Base-by-base conservation (phyloP, 2,888 invertebrate genomes). In the Sacculina carcini region DNA sequence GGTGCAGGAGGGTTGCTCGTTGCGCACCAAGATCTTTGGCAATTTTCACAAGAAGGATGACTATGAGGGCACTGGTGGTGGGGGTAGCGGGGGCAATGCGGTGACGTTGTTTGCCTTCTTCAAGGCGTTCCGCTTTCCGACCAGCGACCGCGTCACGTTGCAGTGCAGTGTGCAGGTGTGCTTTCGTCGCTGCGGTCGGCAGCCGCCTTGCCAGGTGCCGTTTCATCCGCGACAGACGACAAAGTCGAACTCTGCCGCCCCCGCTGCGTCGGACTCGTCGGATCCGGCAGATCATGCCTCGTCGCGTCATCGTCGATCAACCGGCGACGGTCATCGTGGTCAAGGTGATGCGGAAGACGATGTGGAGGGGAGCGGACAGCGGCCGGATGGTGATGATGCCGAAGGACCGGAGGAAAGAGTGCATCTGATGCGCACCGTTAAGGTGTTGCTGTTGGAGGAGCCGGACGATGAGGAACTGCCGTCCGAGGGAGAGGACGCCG, bases 101-200 rank as follows among this genome's bases (percentile, higher is more conserved):
- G 42, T 47, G 24, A 54, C 54, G 9, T 51, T 53, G 36, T 58
- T 50, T 52, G 56, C 53, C 31, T 52, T 50, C 47, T 53, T 58
- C 16, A 53, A 59, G 55, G 58, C 60, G 31, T 60, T 59, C 57
- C 56, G 59, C n/a, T 60, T 60, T 46, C 60, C 60, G 5, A 58
- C 59, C 5, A 56, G 57, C 12, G 34, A 51, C 3, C 56, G 57
- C 12, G 55, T 60, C 7, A 40, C 56, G n/a, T 51, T 60, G 5
- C 56, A 55, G 36, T 60, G 60, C 38, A 56, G 59, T 40, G 54
- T 60, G 19, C 58, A 60, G 50, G 54, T 60, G 16, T 60, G 60
- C 48, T 57, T 54, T 52, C 51, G 51, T 14, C 48, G 50, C 19
- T 59, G 59, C 36, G 53, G 51, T 14, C 50, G 49, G 10, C 51